Evolutionary conservation across 2,888 invertebrate genomes (phyloP).

Genomic region (Phlogophora meticulosa): DNA sequence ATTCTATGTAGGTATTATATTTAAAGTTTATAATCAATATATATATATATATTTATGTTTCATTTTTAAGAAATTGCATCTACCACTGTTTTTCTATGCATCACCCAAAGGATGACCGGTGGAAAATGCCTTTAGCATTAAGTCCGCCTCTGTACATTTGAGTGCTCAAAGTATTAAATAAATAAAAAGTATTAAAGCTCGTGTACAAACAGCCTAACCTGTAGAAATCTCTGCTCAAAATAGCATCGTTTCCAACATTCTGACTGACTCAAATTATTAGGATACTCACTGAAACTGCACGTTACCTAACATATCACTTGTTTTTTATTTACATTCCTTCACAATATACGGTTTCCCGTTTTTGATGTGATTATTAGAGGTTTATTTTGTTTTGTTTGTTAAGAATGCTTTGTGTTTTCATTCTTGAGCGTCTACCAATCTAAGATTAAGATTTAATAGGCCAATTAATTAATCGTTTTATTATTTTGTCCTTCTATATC

Average conservation of each 20-base stretch:
- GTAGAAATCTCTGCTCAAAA: constrained; percentile 69
- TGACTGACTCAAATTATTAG: constrained; percentile 70
- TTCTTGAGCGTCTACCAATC: background rate
- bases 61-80: too few species aligned
- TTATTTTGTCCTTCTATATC: background rate
- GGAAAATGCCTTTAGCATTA: too few species aligned
- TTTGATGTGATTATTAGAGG: constrained; percentile 57
- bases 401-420: constrained; percentile 8
- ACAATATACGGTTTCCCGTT: constrained; percentile 56
- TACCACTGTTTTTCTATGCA: too few species aligned
- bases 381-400: constrained; percentile 37
- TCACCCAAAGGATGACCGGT: too few species aligned
- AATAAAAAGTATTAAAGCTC: too few species aligned
- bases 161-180: too few species aligned
- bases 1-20: too few species aligned
- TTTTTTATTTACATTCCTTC: constrained; percentile 60
- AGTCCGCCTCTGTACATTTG: too few species aligned
- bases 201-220: constrained; percentile 57
- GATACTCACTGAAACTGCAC: constrained; percentile 67
- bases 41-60: too few species aligned
- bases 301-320: constrained; percentile 58
- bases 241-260: constrained; percentile 73
- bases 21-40: too few species aligned
- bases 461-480: constrained; percentile 15
- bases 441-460: constrained; percentile 6